phyloP scores from a whole-genome alignment of 2,888 invertebrate species.

The Laspeyria flexula region DNA sequence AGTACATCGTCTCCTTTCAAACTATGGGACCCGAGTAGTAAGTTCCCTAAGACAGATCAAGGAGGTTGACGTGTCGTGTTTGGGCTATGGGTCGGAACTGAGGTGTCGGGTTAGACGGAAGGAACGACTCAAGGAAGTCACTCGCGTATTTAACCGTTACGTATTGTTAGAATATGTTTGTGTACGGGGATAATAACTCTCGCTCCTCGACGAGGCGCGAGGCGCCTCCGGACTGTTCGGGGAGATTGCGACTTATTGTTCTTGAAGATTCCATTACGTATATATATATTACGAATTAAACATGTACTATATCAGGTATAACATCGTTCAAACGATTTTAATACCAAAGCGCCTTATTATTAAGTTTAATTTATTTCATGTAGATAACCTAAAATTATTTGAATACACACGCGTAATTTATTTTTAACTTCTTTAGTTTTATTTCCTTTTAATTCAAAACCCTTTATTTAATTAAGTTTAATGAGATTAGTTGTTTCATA shows the following conservation, averaged over 20 bases:
- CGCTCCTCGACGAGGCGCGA: conserved; percentile 58
- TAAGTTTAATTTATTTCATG: conserved; percentile 54
- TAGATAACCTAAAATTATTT: conserved; percentile 65
- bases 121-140: conserved; percentile 56
- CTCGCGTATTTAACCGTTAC: conserved; percentile 56
- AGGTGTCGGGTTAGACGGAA: conserved; percentile 64
- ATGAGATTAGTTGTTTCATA: conserved; percentile 35
- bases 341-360: conserved; percentile 43
- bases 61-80: conserved; percentile 70
- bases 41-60: conserved; percentile 65
- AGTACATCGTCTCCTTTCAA: conserved; percentile 74
- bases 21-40: conserved; percentile 68
- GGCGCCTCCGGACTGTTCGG: conserved; percentile 47
- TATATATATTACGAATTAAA: conserved; percentile 38
- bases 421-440: conserved; percentile 59
- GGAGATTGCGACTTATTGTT: conserved; percentile 81
- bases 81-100: conserved; percentile 60
- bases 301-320: conserved; percentile 37
- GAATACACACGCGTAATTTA: conserved; percentile 75
- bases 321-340: conserved; percentile 31
- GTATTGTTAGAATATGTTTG: conserved; percentile 45
- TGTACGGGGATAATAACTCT: conserved; percentile 77
- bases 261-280: conserved; percentile 50
- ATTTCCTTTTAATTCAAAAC: conserved; percentile 43
- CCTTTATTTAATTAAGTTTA: neutral